Conservation (phyloP, 2,797 vertebrate genomes). For the Ispidina lecontei region DNA sequence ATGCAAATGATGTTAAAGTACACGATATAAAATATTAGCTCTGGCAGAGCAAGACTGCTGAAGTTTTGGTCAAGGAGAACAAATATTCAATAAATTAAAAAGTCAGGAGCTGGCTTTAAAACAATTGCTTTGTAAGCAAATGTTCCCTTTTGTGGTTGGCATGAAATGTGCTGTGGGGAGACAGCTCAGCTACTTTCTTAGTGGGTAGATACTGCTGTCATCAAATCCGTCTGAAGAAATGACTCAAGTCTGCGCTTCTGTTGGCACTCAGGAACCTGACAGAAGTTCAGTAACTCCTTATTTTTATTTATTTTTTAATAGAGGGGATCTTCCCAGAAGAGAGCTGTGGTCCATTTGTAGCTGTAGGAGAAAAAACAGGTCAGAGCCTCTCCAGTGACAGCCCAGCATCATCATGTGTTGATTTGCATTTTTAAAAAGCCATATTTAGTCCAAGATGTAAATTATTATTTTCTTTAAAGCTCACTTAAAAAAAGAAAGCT, state of each 20-base stretch:
- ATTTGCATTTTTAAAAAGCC: background rate
- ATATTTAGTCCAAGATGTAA: background rate
- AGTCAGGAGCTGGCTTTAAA: slow-evolving; percentile 13
- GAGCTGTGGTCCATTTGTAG: background rate
- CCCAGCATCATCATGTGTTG: background rate
- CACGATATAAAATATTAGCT: slow-evolving; percentile 30
- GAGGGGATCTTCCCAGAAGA: background rate
- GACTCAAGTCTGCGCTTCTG: background rate
- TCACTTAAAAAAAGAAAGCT: background rate
- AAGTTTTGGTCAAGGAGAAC: background rate
- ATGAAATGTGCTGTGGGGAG: background rate
- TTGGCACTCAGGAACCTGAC: background rate
- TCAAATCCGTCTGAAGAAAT: background rate
- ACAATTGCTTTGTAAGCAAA: slow-evolving; percentile 48
- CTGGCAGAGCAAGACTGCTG: slow-evolving; percentile 27
- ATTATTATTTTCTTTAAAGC: background rate
- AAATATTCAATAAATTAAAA: slow-evolving; percentile 28
- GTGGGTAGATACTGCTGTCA: background rate
- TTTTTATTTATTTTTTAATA: background rate
- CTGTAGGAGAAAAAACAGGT: background rate
- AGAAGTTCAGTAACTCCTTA: background rate
- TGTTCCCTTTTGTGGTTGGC: background rate
- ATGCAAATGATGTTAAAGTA: slow-evolving; percentile 46
- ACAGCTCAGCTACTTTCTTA: background rate
- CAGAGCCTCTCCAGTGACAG: background rate